Evolutionary conservation across 2,888 invertebrate genomes (phyloP).

Genomic region (Eupithecia insigniata): DNA sequence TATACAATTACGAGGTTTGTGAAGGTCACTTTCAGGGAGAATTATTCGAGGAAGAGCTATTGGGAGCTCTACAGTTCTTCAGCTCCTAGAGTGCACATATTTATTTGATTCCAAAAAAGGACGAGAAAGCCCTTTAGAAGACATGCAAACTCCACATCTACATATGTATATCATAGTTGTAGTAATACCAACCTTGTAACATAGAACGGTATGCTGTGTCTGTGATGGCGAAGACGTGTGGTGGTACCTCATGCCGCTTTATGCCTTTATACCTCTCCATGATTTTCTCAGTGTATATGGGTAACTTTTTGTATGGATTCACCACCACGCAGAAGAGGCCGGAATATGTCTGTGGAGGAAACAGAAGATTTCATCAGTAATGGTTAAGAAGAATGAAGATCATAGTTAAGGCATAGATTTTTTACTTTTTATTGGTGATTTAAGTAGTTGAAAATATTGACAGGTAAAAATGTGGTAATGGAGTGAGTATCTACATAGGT

Average conservation of each 20-base stretch:
- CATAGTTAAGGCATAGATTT: not conserved
- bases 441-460: not conserved
- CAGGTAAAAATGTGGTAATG: not conserved
- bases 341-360: constrained; percentile 96
- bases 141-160: not conserved
- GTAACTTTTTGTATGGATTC: constrained; percentile 99
- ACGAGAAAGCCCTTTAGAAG: not conserved
- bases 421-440: not conserved
- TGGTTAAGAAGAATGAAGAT: not conserved
- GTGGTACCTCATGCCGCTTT: constrained; percentile 99
- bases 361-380: constrained; percentile 16
- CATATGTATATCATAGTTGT: not conserved
- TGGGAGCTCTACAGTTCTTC: no score
- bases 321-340: constrained; percentile 99
- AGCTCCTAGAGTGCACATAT: no score
- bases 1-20: not conserved
- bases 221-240: constrained; percentile 99
- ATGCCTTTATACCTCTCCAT: constrained; percentile 99
- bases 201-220: constrained; percentile 99
- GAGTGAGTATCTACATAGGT: no score
- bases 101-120: not conserved
- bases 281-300: constrained; percentile 99
- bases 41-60: no score
- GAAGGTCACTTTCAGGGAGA: no score
- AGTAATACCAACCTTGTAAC: constrained; percentile 93